Evolutionary conservation across 2,797 vertebrate genomes (phyloP).

Genomic region (Phyllotis vaccarum): DNA sequence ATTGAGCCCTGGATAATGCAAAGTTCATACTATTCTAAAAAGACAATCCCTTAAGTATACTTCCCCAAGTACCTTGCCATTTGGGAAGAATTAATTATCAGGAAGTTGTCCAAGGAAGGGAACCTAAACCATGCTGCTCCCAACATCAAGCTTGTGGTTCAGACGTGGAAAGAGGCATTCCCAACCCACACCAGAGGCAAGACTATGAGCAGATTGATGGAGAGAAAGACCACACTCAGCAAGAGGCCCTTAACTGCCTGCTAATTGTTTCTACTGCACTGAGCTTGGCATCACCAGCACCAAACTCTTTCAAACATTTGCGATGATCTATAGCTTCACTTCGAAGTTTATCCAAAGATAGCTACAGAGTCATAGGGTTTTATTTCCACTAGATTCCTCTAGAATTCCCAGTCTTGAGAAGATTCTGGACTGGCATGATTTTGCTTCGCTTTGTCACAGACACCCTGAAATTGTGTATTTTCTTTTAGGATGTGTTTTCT

Average conservation of each 20-base stretch:
- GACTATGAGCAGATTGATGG: conserved; percentile 83
- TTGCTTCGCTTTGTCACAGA: conserved; percentile 79
- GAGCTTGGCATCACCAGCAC: conserved; percentile 83
- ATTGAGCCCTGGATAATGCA: conserved; percentile 59
- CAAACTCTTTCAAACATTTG: conserved; percentile 82
- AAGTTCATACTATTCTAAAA: conserved; percentile 65
- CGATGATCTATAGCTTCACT: conserved; percentile 86
- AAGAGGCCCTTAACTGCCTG: conserved; percentile 80
- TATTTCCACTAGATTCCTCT: conserved; percentile 84
- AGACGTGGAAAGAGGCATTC: conserved; percentile 72
- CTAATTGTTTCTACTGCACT: conserved; percentile 71
- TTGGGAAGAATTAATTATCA: conserved; percentile 66
- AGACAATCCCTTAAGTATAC: conserved; percentile 65
- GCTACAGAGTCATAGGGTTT: conserved; percentile 84
- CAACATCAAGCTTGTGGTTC: conserved; percentile 70
- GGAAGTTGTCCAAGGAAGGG: conserved; percentile 55
- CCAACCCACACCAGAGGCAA: conserved; percentile 79
- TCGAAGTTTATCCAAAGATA: conserved; percentile 88
- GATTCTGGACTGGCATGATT: conserved; percentile 82
- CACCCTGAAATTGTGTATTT: conserved; percentile 65
- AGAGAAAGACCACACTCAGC: conserved; percentile 86
- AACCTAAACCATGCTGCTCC: conserved; percentile 73
- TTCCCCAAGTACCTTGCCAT: conserved; percentile 52
- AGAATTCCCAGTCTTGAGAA: conserved; percentile 81
- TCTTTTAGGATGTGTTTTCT: not conserved